Conservation (phyloP, 2,797 vertebrate genomes). For the Leptatherina wallacei region DNA sequence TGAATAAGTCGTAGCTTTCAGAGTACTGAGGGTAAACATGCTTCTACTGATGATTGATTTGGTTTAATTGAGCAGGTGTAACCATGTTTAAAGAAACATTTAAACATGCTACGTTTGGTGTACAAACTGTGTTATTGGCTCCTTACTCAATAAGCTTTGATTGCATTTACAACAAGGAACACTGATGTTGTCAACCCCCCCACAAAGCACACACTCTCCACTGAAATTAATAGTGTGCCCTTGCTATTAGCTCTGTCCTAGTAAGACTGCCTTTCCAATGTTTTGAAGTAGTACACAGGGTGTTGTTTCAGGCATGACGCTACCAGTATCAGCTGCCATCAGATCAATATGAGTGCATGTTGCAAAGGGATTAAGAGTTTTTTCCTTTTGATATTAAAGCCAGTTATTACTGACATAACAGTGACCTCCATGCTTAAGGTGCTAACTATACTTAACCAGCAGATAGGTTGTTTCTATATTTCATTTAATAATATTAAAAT, state of each 20-base stretch:
- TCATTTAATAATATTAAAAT: background rate
- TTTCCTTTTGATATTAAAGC: too few species aligned
- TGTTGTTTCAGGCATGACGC: background rate
- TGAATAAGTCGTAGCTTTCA: background rate
- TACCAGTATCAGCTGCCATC: background rate
- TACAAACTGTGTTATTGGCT: background rate
- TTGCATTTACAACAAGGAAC: background rate
- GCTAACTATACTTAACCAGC: too few species aligned
- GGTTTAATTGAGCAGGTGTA: background rate
- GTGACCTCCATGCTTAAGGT: too few species aligned
- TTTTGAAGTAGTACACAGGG: background rate
- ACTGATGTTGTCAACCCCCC: background rate
- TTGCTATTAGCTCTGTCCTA: background rate
- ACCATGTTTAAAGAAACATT: background rate
- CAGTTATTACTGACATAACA: too few species aligned
- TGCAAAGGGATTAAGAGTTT: too few species aligned
- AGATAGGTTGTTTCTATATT: background rate
- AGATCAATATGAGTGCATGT: background rate
- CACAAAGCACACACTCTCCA: background rate
- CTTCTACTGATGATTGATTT: background rate
- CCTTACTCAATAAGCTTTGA: background rate
- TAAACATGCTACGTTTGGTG: background rate
- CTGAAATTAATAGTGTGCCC: background rate
- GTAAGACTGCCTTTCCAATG: too few species aligned
- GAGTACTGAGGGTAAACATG: background rate